Evolutionary conservation across 2,113 vertebrate species (phyloP).

Genomic region (Gopherus flavomarginatus): DNA sequence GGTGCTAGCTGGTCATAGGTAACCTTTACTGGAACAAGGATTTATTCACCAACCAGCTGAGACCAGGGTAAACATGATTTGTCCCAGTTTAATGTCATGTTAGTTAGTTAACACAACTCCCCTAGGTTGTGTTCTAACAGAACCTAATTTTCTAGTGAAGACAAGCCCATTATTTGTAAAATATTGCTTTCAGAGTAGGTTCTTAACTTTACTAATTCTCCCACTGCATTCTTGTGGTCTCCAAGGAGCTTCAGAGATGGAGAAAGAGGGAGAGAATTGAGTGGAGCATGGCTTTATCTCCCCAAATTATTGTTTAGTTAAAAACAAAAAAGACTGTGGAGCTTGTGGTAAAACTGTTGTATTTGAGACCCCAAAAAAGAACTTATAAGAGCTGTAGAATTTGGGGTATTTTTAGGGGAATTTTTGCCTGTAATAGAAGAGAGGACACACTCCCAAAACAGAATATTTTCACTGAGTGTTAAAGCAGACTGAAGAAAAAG

Average conservation of each 20-base stretch:
- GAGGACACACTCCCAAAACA: background rate
- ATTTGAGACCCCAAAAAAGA: background rate
- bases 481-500: background rate
- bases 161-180: background rate
- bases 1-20: background rate
- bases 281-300: background rate
- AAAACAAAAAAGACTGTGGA: background rate
- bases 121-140: background rate
- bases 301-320: background rate
- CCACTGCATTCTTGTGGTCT: background rate
- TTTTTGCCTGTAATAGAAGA: background rate
- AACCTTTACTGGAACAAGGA: background rate
- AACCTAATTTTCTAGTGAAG: background rate
- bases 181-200: background rate
- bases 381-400: background rate
- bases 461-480: background rate
- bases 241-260: background rate
- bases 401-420: background rate
- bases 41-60: background rate
- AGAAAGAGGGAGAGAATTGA: background rate
- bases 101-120: background rate
- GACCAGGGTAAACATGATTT: background rate
- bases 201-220: background rate
- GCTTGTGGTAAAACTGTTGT: background rate
- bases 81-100: background rate